A percentile compares a stretch with the other conserved stretches of the same genome.
Conservation (phyloP, 2,113 vertebrate genomes). For the Sprattus sprattus region DNA sequence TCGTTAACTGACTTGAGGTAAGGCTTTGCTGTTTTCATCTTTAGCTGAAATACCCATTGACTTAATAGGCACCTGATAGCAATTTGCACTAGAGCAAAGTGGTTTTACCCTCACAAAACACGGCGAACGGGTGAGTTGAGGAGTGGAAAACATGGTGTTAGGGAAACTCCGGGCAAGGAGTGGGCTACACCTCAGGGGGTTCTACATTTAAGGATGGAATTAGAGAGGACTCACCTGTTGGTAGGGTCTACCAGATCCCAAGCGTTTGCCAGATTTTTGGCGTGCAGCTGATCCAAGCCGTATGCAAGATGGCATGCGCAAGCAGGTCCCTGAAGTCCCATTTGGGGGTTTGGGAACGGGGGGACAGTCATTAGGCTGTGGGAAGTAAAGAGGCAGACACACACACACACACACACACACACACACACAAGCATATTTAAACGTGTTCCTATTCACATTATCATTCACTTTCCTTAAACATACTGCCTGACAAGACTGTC, state of each 20-base stretch:
- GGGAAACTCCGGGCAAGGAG: too few relatives aligned
- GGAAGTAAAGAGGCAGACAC: too few relatives aligned
- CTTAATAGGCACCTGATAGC: too few relatives aligned
- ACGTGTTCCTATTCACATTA: background rate
- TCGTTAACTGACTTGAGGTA: too few relatives aligned
- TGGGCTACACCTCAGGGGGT: too few relatives aligned
- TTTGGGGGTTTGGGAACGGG: too few relatives aligned
- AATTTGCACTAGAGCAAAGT: background rate
- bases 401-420: background rate
- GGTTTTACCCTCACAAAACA: background rate
- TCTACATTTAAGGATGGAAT: background rate
- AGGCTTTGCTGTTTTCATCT: too few relatives aligned
- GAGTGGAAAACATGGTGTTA: too few relatives aligned
- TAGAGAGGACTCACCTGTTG: background rate
- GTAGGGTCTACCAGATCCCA: background rate
- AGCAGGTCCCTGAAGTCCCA: background rate
- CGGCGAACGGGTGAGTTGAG: background rate
- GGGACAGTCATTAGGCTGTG: too few relatives aligned
- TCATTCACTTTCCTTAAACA: too few relatives aligned
- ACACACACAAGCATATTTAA: background rate
- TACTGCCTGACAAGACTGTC: background rate
- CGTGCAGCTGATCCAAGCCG: background rate
- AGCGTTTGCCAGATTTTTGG: background rate
- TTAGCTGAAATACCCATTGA: too few relatives aligned
- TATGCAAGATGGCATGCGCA: background rate